Evolutionary conservation across 2,113 vertebrate genomes (phyloP), one percentile per base, ranked within the genome.

Genomic region (Tylochromis polylepis): DNA sequence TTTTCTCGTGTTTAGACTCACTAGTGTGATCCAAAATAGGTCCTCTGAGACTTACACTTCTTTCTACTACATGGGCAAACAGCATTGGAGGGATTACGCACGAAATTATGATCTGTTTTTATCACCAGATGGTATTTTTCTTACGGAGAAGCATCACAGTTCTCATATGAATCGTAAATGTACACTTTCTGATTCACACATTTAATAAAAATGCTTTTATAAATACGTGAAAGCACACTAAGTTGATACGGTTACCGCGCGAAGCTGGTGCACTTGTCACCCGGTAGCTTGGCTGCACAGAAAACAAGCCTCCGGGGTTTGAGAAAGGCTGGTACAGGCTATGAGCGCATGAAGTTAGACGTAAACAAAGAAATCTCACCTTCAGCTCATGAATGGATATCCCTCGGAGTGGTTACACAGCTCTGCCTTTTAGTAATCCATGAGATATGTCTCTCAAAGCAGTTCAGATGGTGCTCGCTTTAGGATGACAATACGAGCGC

Each of bases 401-500:
- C 89, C 95, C 94, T 94, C 86, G 94, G 93, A 96, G 94, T 92
- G 93, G 92, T 88, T 94, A 91, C 86, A 95, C 82, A 90, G 89
- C 88, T 95, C 93, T 94, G 96, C 96, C 96, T 96, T 96, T 97
- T 97, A 98, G 96, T 98, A 98, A 99, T 99, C 98, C 98, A 98
- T 97, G 91, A 96, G 96, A 91, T 59, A 36, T 3, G 79, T 81
- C 78, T 86, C 62, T 88, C 77, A 72, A 80, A 88, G 88, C 92
- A 88, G 92, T 92, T 93, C 88, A 89, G 81, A 88, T 77, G 72
- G 55, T 62, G 82, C 89, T 86, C 85, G 87, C 62, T 82, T 89
- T 67, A 80, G 82, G 92, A 93, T 83, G 93, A 95, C 94, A 94
- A 93, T 85, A 89, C 86, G 91, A 94, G 91, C 93, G 93, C 91